Conservation (phyloP, 2,797 vertebrate species). For the Apogon hyalosoma region DNA sequence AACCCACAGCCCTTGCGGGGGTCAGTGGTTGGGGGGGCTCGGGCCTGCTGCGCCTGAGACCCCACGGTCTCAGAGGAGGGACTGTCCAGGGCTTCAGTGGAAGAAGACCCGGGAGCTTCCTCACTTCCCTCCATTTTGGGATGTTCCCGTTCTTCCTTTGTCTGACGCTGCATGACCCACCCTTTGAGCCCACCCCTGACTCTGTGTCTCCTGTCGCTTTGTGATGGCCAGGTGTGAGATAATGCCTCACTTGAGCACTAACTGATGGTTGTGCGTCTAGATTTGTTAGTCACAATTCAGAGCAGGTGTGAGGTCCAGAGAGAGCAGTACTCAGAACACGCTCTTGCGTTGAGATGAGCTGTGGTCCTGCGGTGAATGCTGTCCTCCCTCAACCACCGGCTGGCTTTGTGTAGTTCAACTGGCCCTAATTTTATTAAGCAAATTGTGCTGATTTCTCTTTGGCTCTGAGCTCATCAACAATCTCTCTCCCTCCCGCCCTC, state of each 20-base stretch:
- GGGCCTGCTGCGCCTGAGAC: conserved; percentile 58
- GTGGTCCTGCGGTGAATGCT: conserved; percentile 53
- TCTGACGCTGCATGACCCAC: conserved; percentile 58
- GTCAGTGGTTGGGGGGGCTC: conserved; percentile 61
- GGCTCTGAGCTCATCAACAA: conserved; percentile 74
- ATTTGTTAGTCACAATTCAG: conserved; percentile 11
- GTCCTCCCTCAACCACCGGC: conserved; percentile 53
- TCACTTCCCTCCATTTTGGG: conserved; percentile 55
- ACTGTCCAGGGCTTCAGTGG: conserved; percentile 50
- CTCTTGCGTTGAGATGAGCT: conserved; percentile 36
- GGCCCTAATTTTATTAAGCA: conserved; percentile 87
- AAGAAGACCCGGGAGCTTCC: conserved; percentile 54
- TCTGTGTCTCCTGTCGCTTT: conserved; percentile 27
- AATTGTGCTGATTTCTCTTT: conserved; percentile 82
- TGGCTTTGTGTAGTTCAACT: conserved; percentile 77
- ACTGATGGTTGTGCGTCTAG: conserved; percentile 2
- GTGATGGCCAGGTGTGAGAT: conserved; percentile 28
- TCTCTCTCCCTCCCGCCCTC: conserved; percentile 43
- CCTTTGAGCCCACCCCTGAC: conserved; percentile 38
- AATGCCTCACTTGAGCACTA: conserved; percentile 24
- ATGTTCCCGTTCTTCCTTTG: conserved; percentile 64
- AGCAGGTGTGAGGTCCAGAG: conserved; percentile 38
- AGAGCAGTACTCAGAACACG: conserved; percentile 24
- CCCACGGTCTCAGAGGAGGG: conserved; percentile 52
- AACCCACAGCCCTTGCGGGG: conserved; percentile 44